phyloP scores from a whole-genome alignment of 2,797 vertebrate genomes.

The Syndactyla subalaris region DNA sequence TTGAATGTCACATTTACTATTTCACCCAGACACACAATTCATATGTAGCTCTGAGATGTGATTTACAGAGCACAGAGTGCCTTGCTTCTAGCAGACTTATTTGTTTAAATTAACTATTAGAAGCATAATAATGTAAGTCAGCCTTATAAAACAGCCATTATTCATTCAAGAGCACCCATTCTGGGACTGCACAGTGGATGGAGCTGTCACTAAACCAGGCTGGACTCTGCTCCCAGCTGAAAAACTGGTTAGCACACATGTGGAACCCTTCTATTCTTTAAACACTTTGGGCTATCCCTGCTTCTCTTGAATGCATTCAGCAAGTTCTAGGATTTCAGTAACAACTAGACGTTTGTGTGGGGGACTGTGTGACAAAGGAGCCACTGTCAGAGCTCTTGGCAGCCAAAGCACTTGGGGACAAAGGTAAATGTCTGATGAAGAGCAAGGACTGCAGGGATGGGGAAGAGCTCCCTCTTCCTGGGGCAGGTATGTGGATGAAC shows the following conservation, averaged over 20 bases:
- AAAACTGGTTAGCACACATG: not conserved
- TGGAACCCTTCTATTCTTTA: not conserved
- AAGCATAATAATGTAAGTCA: not conserved
- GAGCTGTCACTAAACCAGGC: not conserved
- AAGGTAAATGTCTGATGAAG: not conserved
- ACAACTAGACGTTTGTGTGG: not conserved
- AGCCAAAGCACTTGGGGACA: not conserved
- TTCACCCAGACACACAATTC: not conserved
- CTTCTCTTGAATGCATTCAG: not conserved
- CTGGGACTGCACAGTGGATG: not conserved
- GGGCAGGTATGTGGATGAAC: not conserved
- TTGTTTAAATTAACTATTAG: not conserved
- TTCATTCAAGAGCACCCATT: not conserved
- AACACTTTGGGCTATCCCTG: not conserved
- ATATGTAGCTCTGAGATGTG: rapidly evolving
- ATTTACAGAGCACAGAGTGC: not conserved
- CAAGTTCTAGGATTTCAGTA: not conserved
- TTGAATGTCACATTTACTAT: not conserved
- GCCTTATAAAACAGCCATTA: not conserved
- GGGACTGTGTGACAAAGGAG: conserved; percentile 7
- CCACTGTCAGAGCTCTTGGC: not conserved
- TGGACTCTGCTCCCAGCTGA: not conserved
- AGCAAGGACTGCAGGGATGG: not conserved
- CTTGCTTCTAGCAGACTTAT: not conserved
- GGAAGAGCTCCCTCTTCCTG: not conserved